phyloP scores from a whole-genome alignment of 2,797 vertebrate species.

The Emydoidea blandingii region DNA sequence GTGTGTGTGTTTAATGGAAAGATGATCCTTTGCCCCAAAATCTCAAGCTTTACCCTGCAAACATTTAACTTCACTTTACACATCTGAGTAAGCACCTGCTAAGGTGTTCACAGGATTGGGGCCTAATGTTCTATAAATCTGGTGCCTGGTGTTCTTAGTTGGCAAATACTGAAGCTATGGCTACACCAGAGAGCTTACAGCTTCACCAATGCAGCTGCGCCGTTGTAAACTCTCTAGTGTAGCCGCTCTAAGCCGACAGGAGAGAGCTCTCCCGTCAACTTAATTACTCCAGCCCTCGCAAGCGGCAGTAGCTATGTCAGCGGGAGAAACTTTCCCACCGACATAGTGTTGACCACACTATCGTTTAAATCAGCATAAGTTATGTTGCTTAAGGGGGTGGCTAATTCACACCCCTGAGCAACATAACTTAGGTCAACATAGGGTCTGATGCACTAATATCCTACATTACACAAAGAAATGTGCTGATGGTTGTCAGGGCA shows the following conservation, averaged over 20 bases:
- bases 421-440: too few relatives aligned
- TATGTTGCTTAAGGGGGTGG: too few relatives aligned
- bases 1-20: neutral
- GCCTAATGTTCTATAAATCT: neutral
- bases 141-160: neutral
- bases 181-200: too few relatives aligned
- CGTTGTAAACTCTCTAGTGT: neutral
- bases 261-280: neutral
- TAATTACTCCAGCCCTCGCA: too few relatives aligned
- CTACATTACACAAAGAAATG: neutral
- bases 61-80: neutral
- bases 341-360: too few relatives aligned
- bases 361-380: too few relatives aligned
- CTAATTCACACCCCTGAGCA: too few relatives aligned
- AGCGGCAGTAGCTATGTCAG: too few relatives aligned
- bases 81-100: neutral
- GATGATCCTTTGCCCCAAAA: neutral
- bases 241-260: neutral
- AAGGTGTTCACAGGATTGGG: neutral
- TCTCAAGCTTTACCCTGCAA: neutral
- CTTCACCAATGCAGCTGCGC: neutral
- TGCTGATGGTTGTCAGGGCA: neutral
- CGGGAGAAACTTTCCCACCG: too few relatives aligned
- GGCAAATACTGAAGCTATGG: fast-evolving
- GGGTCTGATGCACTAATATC: neutral